Percentiles rank a stretch among this genome's conserved stretches.
Evolutionary conservation across 2,113 vertebrate genomes (phyloP).

Genomic region (Aptenodytes patagonicus): DNA sequence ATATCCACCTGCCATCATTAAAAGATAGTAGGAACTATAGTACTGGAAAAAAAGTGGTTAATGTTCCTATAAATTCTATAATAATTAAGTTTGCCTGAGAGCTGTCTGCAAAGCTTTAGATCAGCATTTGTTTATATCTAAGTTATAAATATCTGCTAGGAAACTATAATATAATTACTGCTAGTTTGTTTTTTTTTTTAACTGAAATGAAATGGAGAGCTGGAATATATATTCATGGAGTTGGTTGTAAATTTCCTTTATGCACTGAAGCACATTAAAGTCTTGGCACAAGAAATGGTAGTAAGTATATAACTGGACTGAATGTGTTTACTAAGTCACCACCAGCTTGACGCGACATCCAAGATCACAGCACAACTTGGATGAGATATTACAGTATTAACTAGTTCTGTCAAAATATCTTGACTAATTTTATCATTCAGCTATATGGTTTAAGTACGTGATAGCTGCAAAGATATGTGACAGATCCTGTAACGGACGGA

Average conservation of each 20-base stretch:
- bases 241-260: constrained; percentile 21
- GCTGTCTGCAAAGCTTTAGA: constrained; percentile 19
- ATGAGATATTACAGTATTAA: not conserved
- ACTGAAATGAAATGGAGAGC: constrained; percentile 14
- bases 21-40: not conserved
- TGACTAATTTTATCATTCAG: not conserved
- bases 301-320: constrained; percentile 26
- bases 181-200: not conserved
- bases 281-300: constrained; percentile 25
- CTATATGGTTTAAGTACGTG: not conserved
- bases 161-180: constrained; percentile 32
- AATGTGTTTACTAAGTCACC: not conserved
- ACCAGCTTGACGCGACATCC: not conserved
- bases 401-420: not conserved
- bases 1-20: not conserved
- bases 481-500: not conserved
- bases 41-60: not conserved
- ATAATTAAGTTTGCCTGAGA: not conserved
- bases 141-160: not conserved
- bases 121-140: constrained; percentile 9
- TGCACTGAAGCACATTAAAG: constrained; percentile 60
- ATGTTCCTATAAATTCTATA: not conserved
- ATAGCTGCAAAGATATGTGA: not conserved
- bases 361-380: not conserved
- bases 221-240: constrained; percentile 7